phyloP scores from a whole-genome alignment of 2,797 vertebrate species.

The Otus scops region DNA sequence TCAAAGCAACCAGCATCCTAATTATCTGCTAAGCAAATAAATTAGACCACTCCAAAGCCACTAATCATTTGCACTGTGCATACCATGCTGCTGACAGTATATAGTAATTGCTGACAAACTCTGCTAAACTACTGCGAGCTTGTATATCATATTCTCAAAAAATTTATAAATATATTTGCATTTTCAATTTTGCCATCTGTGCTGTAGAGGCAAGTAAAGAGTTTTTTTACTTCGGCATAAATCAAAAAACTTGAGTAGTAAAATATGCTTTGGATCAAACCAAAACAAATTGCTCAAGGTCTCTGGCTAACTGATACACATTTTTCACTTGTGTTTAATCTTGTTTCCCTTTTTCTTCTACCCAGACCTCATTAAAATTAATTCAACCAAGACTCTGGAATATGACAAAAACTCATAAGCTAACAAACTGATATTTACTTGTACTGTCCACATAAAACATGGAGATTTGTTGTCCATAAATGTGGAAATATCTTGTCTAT shows the following conservation, averaged over 20 bases:
- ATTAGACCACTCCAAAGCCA: background rate
- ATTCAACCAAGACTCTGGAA: background rate
- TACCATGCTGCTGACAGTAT: background rate
- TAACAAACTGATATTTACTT: background rate
- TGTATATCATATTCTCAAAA: background rate
- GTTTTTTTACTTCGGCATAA: background rate
- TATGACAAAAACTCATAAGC: background rate
- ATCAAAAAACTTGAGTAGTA: background rate
- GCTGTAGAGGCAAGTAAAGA: background rate
- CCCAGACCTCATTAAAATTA: background rate
- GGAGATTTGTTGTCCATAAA: background rate
- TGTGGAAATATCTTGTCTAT: background rate
- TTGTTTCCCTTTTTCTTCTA: background rate
- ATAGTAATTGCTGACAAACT: background rate
- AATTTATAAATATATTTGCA: background rate
- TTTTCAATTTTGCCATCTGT: background rate
- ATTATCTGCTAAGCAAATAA: background rate
- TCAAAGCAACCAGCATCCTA: background rate
- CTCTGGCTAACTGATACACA: background rate
- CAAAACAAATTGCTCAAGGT: background rate
- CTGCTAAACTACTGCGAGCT: background rate
- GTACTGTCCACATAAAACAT: background rate
- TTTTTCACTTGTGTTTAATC: background rate
- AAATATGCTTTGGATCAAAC: background rate
- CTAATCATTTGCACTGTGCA: background rate